Evolutionary conservation across 2,888 invertebrate species (phyloP).

Genomic region (Hemistola chrysoprasaria): DNA sequence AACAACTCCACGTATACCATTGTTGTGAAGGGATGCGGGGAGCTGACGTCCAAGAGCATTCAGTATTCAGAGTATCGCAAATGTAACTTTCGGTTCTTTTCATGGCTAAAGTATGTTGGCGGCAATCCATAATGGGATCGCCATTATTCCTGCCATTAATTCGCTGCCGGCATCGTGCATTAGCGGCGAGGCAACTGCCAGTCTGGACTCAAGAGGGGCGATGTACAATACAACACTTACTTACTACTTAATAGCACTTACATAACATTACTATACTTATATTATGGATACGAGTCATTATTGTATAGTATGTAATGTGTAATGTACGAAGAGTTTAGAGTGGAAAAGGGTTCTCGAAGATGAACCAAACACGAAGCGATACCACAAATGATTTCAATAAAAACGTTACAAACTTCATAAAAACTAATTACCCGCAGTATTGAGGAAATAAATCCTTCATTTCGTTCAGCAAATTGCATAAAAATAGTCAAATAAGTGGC

Average conservation of each 20-base stretch:
- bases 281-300: too few relatives aligned
- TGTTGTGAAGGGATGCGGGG: conserved; percentile 42
- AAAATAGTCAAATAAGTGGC: conserved; percentile 81
- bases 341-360: too few relatives aligned
- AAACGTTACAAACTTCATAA: conserved; percentile 49
- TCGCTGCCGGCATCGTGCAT: conserved; percentile 80
- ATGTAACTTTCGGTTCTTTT: conserved; percentile 83
- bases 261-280: too few relatives aligned
- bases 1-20: conserved; percentile 32
- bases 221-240: conserved; percentile 47
- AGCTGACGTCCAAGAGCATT: conserved; percentile 64
- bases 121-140: conserved; percentile 83
- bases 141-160: conserved; percentile 83
- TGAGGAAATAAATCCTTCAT: conserved; percentile 73
- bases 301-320: too few relatives aligned
- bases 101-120: conserved; percentile 83
- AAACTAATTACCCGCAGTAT: conserved; percentile 71
- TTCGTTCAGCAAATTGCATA: conserved; percentile 77
- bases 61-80: conserved; percentile 83
- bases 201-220: conserved; percentile 56
- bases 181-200: conserved; percentile 75
- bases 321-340: too few relatives aligned
- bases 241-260: conserved; percentile 14
- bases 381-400: conserved; percentile 17
- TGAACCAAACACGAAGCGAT: too few relatives aligned